These are phyloP conservation scores for Nymphalis c-album DNA, from an alignment of 2,888 invertebrate species.

Conservation along the genomic window DNA sequence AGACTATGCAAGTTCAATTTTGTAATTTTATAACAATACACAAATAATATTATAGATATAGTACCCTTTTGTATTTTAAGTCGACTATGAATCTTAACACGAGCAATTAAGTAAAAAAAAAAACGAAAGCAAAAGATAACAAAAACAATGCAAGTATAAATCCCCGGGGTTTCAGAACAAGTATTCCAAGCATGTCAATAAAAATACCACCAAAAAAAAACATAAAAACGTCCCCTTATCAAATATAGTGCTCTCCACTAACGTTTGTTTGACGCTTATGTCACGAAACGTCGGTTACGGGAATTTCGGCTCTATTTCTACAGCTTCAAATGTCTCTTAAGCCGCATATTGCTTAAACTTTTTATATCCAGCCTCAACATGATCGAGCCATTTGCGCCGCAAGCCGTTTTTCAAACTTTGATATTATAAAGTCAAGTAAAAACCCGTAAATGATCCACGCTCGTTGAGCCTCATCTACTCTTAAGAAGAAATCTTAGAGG, in stretches of 20 bases:
- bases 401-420: constrained; percentile 1
- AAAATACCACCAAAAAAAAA: not conserved
- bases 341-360: not conserved
- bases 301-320: not conserved
- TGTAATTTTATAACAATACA: too few relatives aligned
- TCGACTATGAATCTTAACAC: too few relatives aligned
- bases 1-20: too few relatives aligned
- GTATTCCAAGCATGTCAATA: not conserved
- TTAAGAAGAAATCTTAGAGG: too few relatives aligned
- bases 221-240: constrained; percentile 9
- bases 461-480: too few relatives aligned
- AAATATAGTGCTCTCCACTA: constrained; percentile 8
- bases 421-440: constrained; percentile 10
- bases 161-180: not conserved
- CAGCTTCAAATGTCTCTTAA: not conserved
- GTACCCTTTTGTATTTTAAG: too few relatives aligned
- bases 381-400: constrained; percentile 18
- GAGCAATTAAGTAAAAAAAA: too few relatives aligned
- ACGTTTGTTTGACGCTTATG: constrained; percentile 3
- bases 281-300: not conserved
- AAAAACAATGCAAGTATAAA: not conserved
- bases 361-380: constrained; percentile 11
- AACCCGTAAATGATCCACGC: not conserved
- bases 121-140: too few relatives aligned
- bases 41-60: too few relatives aligned